Evolutionary conservation across 1,140 invertebrate genomes (phyloP), one percentile per base, ranked within the genome.

Genomic region (Lordiphosa mommai): DNA sequence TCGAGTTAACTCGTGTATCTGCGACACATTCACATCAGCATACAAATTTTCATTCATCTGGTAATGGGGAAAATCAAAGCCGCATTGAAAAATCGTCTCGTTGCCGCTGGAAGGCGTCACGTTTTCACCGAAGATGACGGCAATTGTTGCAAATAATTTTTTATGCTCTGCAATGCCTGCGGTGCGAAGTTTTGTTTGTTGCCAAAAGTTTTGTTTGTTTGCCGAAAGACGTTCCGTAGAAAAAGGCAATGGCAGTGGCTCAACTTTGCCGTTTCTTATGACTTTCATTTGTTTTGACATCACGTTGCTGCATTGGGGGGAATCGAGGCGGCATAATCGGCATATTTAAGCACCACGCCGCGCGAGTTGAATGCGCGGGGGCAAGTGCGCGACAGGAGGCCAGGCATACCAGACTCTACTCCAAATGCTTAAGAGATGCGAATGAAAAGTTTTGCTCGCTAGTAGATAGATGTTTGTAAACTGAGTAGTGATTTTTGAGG

Each of bases 221-320:
- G 71, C 76, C 46, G n/a, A 38, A 61, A 43, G 65, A 65, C 51
- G 48, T 17, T 20, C 47, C 46, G 32, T 23, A 23, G 20, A 1
- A 23, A 23, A 23, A 23, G 4, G 20, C 41, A 38, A 58, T 32
- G 37, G 48, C 63, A 67, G 17, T 34, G 30, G 50, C 60, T 23
- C 47, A 48, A 61, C 48, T 55, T 51, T 17, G 66, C 61, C 76
- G 51, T 66, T 74, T 56, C 71, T 67, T 71, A 56, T 64, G 76
- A 71, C 71, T 80, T 80, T 80, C 77, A 84, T 84, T 84, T 84
- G 77, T 84, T 84, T 84, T 84, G 77, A 84, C 77, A 84, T 84
- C 77, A 82, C 77, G 76, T 80, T 73, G 71, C 61, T 57, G 70
- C 64, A 61, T 51, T 41, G 17, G 12, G 9, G 38, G 32, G 3